Evolutionary conservation across 2,797 vertebrate species (phyloP).

Genomic region (Syncerus caffer): DNA sequence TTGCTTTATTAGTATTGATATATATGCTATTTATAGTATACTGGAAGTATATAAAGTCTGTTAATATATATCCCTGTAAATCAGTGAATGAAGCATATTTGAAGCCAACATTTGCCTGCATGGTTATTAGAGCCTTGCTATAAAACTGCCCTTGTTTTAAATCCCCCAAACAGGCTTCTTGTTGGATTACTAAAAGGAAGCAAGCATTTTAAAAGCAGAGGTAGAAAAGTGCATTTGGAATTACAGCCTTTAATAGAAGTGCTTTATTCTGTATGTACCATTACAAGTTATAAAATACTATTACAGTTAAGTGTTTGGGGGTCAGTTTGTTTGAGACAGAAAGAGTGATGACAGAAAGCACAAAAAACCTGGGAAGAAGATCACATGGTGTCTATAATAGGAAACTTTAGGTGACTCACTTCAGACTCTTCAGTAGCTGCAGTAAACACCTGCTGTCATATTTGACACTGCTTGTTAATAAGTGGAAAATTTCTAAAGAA

Average conservation of each 20-base stretch:
- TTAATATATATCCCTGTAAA: not conserved
- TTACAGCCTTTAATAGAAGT: not conserved
- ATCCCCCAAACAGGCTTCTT: not conserved
- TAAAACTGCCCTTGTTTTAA: not conserved
- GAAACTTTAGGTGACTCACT: slow-evolving; percentile 37
- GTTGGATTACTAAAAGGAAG: not conserved
- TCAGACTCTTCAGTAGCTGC: slow-evolving; percentile 31
- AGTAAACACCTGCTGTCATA: slow-evolving; percentile 48
- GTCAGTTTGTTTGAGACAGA: slow-evolving; percentile 29
- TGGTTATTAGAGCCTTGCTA: not conserved
- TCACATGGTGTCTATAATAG: slow-evolving; percentile 39
- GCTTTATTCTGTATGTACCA: slow-evolving; percentile 12
- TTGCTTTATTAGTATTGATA: not conserved
- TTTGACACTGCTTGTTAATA: slow-evolving; percentile 73
- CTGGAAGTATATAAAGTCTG: not conserved
- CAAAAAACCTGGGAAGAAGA: not conserved
- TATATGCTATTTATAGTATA: not conserved
- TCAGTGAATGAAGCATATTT: not conserved
- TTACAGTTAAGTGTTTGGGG: not conserved
- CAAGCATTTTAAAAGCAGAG: not conserved
- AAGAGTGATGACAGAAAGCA: slow-evolving; percentile 11
- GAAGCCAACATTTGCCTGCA: not conserved
- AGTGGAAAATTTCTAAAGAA: slow-evolving; percentile 78
- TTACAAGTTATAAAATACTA: slow-evolving; percentile 24
- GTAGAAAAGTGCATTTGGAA: not conserved